A percentile compares a stretch with the other conserved stretches of the same genome.
Conservation (phyloP, 1,140 invertebrate genomes). For the Eueides isabella region DNA sequence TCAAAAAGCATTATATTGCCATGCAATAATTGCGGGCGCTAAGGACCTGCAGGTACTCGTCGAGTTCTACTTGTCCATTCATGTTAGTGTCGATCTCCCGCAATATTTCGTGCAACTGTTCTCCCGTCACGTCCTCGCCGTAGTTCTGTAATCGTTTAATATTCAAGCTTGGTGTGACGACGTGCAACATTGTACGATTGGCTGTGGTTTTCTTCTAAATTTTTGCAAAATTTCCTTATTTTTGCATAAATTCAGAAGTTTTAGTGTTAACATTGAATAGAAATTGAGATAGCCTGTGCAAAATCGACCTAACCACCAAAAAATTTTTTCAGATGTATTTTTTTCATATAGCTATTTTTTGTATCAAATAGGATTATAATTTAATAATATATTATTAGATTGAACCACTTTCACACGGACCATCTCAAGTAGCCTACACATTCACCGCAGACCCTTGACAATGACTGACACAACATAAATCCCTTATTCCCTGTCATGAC, state of each 20-base stretch:
- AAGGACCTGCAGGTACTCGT: constrained; percentile 98
- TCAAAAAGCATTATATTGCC: neutral
- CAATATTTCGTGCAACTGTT: constrained; percentile 98
- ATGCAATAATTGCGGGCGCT: constrained; percentile 39
- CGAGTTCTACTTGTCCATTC: constrained; percentile 99
- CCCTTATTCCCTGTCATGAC: constrained; percentile 5
- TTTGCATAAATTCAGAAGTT: neutral
- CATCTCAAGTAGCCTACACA: neutral
- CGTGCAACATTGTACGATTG: constrained; percentile 14
- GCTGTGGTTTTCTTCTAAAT: neutral
- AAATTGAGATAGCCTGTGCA: neutral
- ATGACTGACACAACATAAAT: constrained; percentile 16
- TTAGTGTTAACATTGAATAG: neutral
- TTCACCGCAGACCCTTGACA: neutral
- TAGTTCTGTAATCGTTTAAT: constrained; percentile 86
- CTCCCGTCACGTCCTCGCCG: constrained; percentile 96
- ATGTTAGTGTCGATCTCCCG: constrained; percentile 99
- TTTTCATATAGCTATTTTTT: neutral
- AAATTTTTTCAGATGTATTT: too few relatives aligned
- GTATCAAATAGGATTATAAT: too few relatives aligned
- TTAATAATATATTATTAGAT: neutral
- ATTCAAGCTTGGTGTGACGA: constrained; percentile 25
- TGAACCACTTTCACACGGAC: neutral
- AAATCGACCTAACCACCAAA: neutral
- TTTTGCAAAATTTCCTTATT: neutral